Base-by-base conservation (phyloP, 1,140 invertebrate species). In the Phocides pigmalion region DNA sequence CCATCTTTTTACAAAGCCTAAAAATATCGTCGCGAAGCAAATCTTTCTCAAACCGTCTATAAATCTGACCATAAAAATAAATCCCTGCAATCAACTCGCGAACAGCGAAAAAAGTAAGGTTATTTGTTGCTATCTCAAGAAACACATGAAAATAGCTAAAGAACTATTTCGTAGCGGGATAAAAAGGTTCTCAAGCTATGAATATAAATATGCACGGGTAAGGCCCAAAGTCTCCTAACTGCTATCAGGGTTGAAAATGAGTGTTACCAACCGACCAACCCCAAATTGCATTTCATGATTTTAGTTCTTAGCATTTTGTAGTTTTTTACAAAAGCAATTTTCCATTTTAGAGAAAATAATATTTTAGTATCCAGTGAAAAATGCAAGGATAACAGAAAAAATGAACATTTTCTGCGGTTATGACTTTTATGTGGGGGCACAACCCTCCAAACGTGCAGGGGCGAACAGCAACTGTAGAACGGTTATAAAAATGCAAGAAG, bases 1-100 rank as follows among this genome's bases (percentile, higher is more conserved):
- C 4, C 35, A 44, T 19, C 20, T 25, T 49, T 64, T 49, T 49
- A 44, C 28, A 59, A 37, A 53, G 42, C 62, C 16, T 68, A 50
- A 79, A 87, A 76, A 84, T 77, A 82, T 70, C 62, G 72, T 66
- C 72, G 67, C 70, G 70, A 66, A 64, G 70, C 72, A 74, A 81
- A 83, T 84, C 79, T 76, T 77, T 69, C 62, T 68, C 72, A 76
- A 82, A 84, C 73, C 76, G 84, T 83, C 83, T 84, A 86, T 90
- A 88, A 90, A 90, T 87, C 79, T 85, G 83, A 82, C 76, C 82
- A 83, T 89, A 90, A 90, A 89, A 90, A 76, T 88, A 90, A 88
- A 90, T 88, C 88, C 86, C 72, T 64, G 79, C 86, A 90, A 90
- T 90, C 86, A 89, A 90, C 89, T 90, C 79, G 84, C 74, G 82